Conservation (phyloP, 2,888 invertebrate species). For the Caenorhabditis sulstoni region DNA sequence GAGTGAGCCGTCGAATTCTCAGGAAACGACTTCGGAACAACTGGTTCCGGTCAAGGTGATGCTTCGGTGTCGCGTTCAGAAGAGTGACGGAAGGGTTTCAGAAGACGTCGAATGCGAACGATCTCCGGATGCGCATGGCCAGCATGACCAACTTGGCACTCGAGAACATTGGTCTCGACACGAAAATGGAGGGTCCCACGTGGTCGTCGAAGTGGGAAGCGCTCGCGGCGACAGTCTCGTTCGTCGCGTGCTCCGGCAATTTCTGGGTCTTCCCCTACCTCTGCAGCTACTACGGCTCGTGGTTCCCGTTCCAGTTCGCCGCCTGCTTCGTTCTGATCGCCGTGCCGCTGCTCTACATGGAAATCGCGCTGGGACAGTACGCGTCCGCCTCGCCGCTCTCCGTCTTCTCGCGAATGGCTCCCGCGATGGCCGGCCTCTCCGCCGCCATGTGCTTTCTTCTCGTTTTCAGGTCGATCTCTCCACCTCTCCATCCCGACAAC, state of each 20-base stretch:
- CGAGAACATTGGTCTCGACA: slow-evolving; percentile 44
- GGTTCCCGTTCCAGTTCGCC: slow-evolving; percentile 58
- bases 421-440: slow-evolving; percentile 55
- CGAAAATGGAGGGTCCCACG: slow-evolving; percentile 36
- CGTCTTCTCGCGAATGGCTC: slow-evolving; percentile 57
- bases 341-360: slow-evolving; percentile 65
- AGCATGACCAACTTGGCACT: slow-evolving; percentile 48
- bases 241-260: slow-evolving; percentile 51
- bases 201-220: slow-evolving; percentile 57
- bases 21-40: slow-evolving; percentile 2
- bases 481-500: no score
- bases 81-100: neutral
- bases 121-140: slow-evolving; percentile 1
- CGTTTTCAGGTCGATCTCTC: slow-evolving; percentile 26
- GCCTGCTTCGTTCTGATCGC: slow-evolving; percentile 55
- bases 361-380: slow-evolving; percentile 68
- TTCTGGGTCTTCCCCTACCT: slow-evolving; percentile 60
- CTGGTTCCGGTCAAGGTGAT: slow-evolving; percentile 30
- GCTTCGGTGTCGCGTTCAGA: no score
- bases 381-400: slow-evolving; percentile 60
- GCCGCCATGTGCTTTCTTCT: slow-evolving; percentile 58
- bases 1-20: slow-evolving; percentile 5
- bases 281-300: slow-evolving; percentile 53
- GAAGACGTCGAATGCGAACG: slow-evolving; percentile 30
- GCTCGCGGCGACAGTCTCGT: slow-evolving; percentile 37